Percentiles rank a stretch among this genome's conserved stretches.
phyloP scores from a whole-genome alignment of 2,113 vertebrate genomes.

The Centrocercus urophasianus region DNA sequence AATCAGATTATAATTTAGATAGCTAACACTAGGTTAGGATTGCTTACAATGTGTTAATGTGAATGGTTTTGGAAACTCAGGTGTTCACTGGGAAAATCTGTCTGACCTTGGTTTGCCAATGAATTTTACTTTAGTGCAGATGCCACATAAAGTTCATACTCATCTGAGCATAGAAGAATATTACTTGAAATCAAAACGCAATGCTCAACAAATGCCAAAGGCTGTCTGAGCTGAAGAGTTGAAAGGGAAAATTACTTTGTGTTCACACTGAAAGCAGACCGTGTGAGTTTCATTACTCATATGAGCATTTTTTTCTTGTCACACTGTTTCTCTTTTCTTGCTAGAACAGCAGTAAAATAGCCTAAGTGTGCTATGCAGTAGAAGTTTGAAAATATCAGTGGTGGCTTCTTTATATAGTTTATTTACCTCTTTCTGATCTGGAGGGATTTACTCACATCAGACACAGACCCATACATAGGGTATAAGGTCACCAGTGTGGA shows the following conservation, averaged over 20 bases:
- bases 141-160: constrained; percentile 17
- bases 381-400: not conserved
- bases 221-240: not conserved
- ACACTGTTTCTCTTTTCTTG: not conserved
- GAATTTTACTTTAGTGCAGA: not conserved
- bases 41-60: not conserved
- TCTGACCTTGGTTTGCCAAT: constrained; percentile 31
- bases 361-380: not conserved
- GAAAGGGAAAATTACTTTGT: not conserved
- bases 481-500: not conserved
- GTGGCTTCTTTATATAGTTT: not conserved
- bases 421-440: not conserved
- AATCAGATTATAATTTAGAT: constrained; percentile 57
- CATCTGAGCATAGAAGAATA: not conserved
- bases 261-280: not conserved
- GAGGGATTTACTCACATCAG: not conserved
- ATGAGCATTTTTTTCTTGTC: not conserved
- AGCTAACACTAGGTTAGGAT: not conserved
- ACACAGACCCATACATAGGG: not conserved
- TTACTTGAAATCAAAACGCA: not conserved
- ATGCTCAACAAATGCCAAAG: constrained; percentile 4
- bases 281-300: not conserved
- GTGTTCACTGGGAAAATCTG: constrained; percentile 22
- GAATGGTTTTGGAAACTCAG: constrained; percentile 38
- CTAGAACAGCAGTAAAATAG: not conserved